phyloP scores from a whole-genome alignment of 2,888 invertebrate species.

The Acanthosepion esculentum region DNA sequence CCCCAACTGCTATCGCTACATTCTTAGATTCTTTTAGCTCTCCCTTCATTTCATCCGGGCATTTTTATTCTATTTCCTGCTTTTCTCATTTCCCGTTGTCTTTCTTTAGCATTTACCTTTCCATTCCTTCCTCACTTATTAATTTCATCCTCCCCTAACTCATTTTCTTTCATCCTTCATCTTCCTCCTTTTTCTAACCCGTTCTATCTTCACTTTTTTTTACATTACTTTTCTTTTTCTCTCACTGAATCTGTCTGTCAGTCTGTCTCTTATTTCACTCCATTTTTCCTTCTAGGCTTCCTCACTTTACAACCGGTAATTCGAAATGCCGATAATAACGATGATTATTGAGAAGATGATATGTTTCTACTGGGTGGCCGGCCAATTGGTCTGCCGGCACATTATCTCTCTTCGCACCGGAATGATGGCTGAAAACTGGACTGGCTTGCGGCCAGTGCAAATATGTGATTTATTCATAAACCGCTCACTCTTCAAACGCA shows the following conservation, averaged over 20 bases:
- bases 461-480: constrained; percentile 33
- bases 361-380: not conserved
- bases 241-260: not conserved
- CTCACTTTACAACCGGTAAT: not conserved
- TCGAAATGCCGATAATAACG: not conserved
- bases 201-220: no score
- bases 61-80: not conserved
- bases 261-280: not conserved
- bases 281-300: not conserved
- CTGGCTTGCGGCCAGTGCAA: constrained; percentile 21
- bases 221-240: no score
- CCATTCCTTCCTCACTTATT: no score
- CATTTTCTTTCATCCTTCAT: no score
- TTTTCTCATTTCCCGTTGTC: no score
- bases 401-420: not conserved
- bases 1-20: not conserved
- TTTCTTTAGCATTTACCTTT: no score
- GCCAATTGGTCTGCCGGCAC: not conserved
- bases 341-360: not conserved
- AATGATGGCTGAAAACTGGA: not conserved
- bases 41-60: not conserved
- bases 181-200: no score
- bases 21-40: not conserved
- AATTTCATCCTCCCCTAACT: no score
- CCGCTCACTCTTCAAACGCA: not conserved